Base-by-base conservation (phyloP, 2,797 vertebrate species). In the Protonibea diacanthus region DNA sequence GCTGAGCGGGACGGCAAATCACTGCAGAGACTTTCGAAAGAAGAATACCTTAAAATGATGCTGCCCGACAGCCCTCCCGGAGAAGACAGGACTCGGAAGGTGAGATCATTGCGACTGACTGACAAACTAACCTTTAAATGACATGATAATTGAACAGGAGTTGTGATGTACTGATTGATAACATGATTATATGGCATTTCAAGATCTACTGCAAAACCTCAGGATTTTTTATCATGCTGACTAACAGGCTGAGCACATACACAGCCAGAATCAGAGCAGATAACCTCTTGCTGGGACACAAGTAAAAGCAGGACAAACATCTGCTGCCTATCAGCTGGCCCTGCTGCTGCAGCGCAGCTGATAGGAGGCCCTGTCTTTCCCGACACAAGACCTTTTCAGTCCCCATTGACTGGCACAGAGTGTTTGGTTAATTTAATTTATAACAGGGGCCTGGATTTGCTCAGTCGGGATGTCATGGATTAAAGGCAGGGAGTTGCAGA, bases 31-130 rank as follows among this genome's bases (percentile, higher is more conserved):
- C 93, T 97, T 79, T 96, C 97, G 21, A 98, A 98, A 92, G 97
- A 98, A 84, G 97, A 97, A 74, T 97, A 97, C 84, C 88, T 96
- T 84, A 98, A 98, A 89, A 53, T 97, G 95, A 97, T 97, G 95
- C 86, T 96, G 82, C 95, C 96, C 1, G 95, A 96, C 84, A 97
- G 93, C 88, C 95, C 96, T 25, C 91, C 95, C 5, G 92, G 93
- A 77, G 96, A 96, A 49, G 96, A 96, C 61, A 90, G 95, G 60
- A 95, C 92, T 89, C 96, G 95, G 76, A 97, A 97, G 97, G 97
- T 99, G 87, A 95, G 95, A 65, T 61, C 65, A 71, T 4, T 75
- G 21, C 82, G 45, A 38, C 4, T 83, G 80, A 64, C 23, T 71
- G n/a, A 86, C 57, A 49, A 52, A 0, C 40, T 55, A 59, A 48